phyloP scores from a whole-genome alignment of 1,140 invertebrate genomes.

The Ditylenchus dipsaci region DNA sequence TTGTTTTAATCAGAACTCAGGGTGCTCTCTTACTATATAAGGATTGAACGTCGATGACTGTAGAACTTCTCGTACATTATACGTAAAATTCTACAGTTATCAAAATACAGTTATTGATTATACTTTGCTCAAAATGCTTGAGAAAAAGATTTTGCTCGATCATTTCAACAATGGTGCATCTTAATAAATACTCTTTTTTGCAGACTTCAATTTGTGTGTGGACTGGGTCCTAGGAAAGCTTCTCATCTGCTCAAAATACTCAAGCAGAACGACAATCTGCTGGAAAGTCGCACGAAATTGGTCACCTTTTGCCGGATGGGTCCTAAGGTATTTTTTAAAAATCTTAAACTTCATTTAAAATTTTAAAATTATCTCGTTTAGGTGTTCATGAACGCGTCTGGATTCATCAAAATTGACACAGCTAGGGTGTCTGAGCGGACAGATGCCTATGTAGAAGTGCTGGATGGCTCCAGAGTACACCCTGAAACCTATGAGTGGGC shows the following conservation, averaged over 20 bases:
- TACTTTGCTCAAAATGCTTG: too few relatives aligned
- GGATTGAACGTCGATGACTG: too few relatives aligned
- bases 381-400: conserved; percentile 91
- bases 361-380: conserved; percentile 61
- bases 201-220: conserved; percentile 87
- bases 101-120: too few relatives aligned
- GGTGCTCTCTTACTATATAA: too few relatives aligned
- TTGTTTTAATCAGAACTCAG: too few relatives aligned
- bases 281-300: conserved; percentile 73
- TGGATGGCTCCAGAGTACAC: conserved; percentile 95
- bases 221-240: conserved; percentile 88
- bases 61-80: too few relatives aligned
- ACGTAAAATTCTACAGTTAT: too few relatives aligned
- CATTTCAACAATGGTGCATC: too few relatives aligned
- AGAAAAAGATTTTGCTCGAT: too few relatives aligned
- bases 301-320: conserved; percentile 93
- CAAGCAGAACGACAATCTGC: conserved; percentile 39
- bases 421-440: conserved; percentile 60
- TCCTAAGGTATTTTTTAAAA: conserved; percentile 66
- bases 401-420: conserved; percentile 97
- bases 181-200: too few relatives aligned
- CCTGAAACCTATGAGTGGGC: conserved; percentile 97
- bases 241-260: conserved; percentile 73
- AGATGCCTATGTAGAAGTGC: conserved; percentile 63
- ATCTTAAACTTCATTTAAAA: neutral